Evolutionary conservation across 2,888 invertebrate species (phyloP).

Genomic region (Ethmia dodecea): DNA sequence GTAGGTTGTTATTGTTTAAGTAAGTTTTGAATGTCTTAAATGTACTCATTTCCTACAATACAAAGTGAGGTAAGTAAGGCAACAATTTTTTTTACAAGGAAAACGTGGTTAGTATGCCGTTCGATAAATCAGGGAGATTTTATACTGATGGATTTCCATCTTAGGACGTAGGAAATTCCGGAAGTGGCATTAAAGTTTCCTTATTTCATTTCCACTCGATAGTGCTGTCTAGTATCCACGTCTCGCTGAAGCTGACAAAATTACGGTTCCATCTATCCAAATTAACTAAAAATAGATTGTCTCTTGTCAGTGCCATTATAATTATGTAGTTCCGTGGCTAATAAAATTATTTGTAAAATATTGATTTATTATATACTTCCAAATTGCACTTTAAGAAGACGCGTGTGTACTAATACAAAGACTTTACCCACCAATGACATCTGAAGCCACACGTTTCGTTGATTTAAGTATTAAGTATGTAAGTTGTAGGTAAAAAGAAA

Average conservation of each 20-base stretch:
- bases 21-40: conserved; percentile 40
- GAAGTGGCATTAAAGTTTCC: conserved; percentile 24
- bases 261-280: neutral
- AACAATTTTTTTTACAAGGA: conserved; percentile 38
- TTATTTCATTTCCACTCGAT: conserved; percentile 20
- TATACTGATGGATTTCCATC: conserved; percentile 24
- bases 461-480: conserved; percentile 73
- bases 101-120: conserved; percentile 22
- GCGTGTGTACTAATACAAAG: conserved; percentile 63
- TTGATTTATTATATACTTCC: conserved; percentile 31
- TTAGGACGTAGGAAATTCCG: conserved; percentile 18
- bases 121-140: conserved; percentile 22
- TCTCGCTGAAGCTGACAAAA: no score
- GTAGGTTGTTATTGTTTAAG: conserved; percentile 38
- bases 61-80: conserved; percentile 33
- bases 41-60: conserved; percentile 32
- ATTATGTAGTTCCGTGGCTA: conserved; percentile 22
- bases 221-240: conserved; percentile 18
- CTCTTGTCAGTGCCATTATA: conserved; percentile 48
- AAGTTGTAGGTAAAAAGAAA: conserved; percentile 69
- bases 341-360: conserved; percentile 23
- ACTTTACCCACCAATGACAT: conserved; percentile 73
- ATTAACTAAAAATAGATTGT: conserved; percentile 28
- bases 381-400: conserved; percentile 34
- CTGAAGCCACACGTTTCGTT: conserved; percentile 70